Base-by-base conservation (phyloP, 2,888 invertebrate species). In the Serripes groenlandicus region DNA sequence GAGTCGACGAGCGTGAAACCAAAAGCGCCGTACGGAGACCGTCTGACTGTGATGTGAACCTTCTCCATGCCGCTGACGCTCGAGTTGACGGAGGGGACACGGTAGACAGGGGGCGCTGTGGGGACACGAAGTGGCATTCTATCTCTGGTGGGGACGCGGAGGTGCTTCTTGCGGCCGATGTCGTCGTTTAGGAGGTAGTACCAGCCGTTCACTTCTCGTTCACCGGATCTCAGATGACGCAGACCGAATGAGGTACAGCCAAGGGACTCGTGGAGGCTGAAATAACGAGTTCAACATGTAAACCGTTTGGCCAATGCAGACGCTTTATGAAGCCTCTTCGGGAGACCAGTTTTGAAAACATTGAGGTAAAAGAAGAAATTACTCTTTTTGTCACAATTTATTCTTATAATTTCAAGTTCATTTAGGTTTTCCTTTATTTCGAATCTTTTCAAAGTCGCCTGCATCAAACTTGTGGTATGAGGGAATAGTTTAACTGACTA, bases 241-340 rank as follows among this genome's bases (percentile, higher is more conserved):
- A 98, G 96, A 91, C 97, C 97, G 95, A 98, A 97, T 95, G 97
- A 97, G 96, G 97, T 97, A 95, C 98, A 98, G 96, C 98, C 98
- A 95, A 98, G 96, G 95, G 98, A 97, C 95, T 98, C 98, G 96
- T 98, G 98, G 95, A 97, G 97, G 96, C 98, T 98, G 87, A 62
- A 89, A 88, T 58, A 77, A 52, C 18, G n/a, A n/a, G n/a, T n/a
- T n/a, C n/a, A n/a, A n/a, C n/a, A n/a, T n/a, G n/a, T n/a, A n/a
- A n/a, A n/a, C n/a, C n/a, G n/a, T n/a, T n/a, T n/a, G n/a, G n/a
- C n/a, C n/a, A n/a, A n/a, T n/a, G n/a, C n/a, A n/a, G n/a, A n/a
- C n/a, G n/a, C n/a, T n/a, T n/a, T n/a, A n/a, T n/a, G n/a, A n/a
- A n/a, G n/a, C n/a, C n/a, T n/a, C n/a, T n/a, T n/a, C n/a, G n/a